These are phyloP conservation scores for Panthera leo DNA, from an alignment of 2,113 vertebrate species.

Conservation along the genomic window DNA sequence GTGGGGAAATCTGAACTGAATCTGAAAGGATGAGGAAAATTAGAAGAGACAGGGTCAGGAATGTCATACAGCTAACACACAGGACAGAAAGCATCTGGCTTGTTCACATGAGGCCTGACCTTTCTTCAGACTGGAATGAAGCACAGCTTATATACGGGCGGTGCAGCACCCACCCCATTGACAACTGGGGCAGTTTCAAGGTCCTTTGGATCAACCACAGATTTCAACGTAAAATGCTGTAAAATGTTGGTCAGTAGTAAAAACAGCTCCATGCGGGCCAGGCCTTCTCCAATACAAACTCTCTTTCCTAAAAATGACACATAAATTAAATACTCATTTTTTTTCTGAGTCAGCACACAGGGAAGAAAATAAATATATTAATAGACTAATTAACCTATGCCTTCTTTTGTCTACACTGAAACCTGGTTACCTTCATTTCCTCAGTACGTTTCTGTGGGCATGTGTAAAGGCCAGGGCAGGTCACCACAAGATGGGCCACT, in stretches of 20 bases:
- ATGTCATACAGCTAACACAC: neutral
- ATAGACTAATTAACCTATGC: neutral
- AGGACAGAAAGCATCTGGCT: neutral
- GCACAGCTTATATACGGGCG: conserved; percentile 39
- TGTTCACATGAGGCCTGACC: neutral
- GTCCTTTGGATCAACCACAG: conserved; percentile 60
- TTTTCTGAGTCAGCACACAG: neutral
- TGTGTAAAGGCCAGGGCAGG: neutral
- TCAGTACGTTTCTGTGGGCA: neutral
- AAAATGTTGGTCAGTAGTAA: conserved; percentile 77
- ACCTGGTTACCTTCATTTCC: neutral
- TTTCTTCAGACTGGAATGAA: conserved; percentile 62
- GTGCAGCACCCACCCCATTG: rapidly evolving
- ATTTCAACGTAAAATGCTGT: conserved; percentile 81
- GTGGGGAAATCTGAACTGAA: neutral
- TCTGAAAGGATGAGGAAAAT: neutral
- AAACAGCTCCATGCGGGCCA: conserved; percentile 82
- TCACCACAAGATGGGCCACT: neutral
- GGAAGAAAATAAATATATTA: neutral
- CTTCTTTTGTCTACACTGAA: neutral
- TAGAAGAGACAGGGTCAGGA: neutral
- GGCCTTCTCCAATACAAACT: conserved; percentile 72
- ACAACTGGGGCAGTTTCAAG: conserved; percentile 27
- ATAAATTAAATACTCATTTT: neutral
- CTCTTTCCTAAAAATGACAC: conserved; percentile 78